Percentiles rank a stretch among this genome's conserved stretches.
phyloP scores from a whole-genome alignment of 1,140 invertebrate species.

The Aphis craccivora region DNA sequence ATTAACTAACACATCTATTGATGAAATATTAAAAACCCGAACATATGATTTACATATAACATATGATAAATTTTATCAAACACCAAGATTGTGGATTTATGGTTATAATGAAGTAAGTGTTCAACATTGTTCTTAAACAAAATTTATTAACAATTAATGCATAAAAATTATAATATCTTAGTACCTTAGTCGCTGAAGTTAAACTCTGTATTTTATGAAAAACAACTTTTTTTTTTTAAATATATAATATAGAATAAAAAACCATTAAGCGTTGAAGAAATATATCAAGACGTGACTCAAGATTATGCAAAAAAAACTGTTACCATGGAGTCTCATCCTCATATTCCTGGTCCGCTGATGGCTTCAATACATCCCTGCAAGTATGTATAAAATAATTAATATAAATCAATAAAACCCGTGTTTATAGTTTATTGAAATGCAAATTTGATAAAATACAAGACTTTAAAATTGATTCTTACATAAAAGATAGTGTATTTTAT shows the following conservation, averaged over 20 bases:
- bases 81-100: slow-evolving; percentile 95
- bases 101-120: slow-evolving; percentile 92
- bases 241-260: slow-evolving; percentile 76
- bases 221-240: not conserved
- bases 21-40: slow-evolving; percentile 89
- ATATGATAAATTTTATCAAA: slow-evolving; percentile 99
- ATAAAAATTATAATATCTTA: not conserved
- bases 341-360: slow-evolving; percentile 89
- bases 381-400: slow-evolving; percentile 65
- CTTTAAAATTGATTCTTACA: not conserved
- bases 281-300: slow-evolving; percentile 99
- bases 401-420: not conserved
- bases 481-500: not conserved
- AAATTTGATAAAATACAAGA: not conserved
- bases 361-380: slow-evolving; percentile 96
- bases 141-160: not conserved
- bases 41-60: slow-evolving; percentile 99
- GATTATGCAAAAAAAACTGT: slow-evolving; percentile 99
- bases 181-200: not conserved
- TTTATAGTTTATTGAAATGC: not conserved
- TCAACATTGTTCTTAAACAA: not conserved
- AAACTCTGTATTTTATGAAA: not conserved
- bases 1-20: slow-evolving; percentile 60
- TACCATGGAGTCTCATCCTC: slow-evolving; percentile 97
- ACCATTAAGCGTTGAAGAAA: slow-evolving; percentile 90